Conservation (phyloP, 2,888 invertebrate species). For the Zygogramma bicolorata region DNA sequence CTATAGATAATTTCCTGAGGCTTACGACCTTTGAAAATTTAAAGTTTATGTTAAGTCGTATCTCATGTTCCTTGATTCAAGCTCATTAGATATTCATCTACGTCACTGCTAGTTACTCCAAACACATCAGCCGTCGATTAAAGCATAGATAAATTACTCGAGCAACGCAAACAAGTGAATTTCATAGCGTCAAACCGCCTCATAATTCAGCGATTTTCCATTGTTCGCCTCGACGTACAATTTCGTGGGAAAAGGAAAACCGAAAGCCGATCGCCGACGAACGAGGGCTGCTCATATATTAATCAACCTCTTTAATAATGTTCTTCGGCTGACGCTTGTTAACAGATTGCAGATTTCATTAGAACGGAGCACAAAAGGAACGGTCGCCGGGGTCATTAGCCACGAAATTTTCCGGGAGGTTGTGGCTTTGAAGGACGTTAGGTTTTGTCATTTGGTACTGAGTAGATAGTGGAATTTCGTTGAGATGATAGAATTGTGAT, state of each 20-base stretch:
- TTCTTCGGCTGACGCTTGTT: slow-evolving; percentile 11
- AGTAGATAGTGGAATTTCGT: background rate
- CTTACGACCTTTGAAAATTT: no score
- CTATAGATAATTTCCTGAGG: no score
- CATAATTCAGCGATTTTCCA: slow-evolving; percentile 14
- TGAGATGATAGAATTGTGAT: no score
- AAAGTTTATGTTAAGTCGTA: no score
- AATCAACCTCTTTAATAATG: slow-evolving; percentile 11
- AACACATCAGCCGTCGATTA: slow-evolving; percentile 11
- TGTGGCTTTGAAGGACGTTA: background rate
- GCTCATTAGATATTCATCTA: background rate
- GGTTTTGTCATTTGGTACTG: background rate
- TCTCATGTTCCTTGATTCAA: no score
- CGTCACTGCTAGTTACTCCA: background rate
- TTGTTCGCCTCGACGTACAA: slow-evolving; percentile 1
- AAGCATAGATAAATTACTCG: slow-evolving; percentile 1
- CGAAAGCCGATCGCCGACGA: background rate
- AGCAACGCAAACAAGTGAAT: slow-evolving; percentile 13
- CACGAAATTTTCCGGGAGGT: background rate
- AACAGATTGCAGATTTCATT: slow-evolving; percentile 12
- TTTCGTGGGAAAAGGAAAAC: background rate
- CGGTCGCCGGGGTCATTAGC: background rate
- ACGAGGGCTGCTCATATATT: slow-evolving; percentile 17
- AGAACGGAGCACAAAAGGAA: background rate
- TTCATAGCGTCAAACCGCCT: slow-evolving; percentile 16